Evolutionary conservation across 2,888 invertebrate species (phyloP).

Genomic region (Coelinius sp.): DNA sequence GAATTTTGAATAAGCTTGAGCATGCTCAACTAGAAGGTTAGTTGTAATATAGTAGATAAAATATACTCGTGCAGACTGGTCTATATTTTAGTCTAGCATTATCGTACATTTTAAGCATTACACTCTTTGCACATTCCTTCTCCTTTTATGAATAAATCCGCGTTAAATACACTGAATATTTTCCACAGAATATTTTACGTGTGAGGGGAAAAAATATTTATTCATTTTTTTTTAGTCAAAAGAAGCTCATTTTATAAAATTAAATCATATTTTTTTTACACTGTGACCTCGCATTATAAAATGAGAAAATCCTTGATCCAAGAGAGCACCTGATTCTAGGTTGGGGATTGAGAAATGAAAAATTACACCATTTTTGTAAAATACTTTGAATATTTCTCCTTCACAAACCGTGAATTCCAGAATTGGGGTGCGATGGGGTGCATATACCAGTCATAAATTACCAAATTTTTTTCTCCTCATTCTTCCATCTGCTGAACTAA

Average conservation of each 20-base stretch:
- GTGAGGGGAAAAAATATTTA: no score
- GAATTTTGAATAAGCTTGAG: slow-evolving; percentile 43
- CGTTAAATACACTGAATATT: not conserved
- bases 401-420: no score
- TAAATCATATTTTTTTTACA: no score
- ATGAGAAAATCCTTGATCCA: no score
- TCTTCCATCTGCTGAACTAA: slow-evolving; percentile 39
- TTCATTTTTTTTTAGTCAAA: no score
- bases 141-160: not conserved
- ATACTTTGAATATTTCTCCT: no score
- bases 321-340: no score
- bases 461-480: slow-evolving; percentile 35
- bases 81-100: not conserved
- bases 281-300: no score
- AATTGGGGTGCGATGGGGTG: not conserved
- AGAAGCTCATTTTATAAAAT: no score
- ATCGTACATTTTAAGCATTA: not conserved
- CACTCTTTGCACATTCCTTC: slow-evolving; percentile 16
- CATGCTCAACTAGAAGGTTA: not conserved
- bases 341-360: no score
- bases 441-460: not conserved
- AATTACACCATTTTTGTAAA: no score
- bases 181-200: no score
- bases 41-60: not conserved
- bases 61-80: not conserved